These are phyloP conservation scores for Miltochrista miniata DNA, from an alignment of 2,888 invertebrate genomes.

Conservation along the genomic window DNA sequence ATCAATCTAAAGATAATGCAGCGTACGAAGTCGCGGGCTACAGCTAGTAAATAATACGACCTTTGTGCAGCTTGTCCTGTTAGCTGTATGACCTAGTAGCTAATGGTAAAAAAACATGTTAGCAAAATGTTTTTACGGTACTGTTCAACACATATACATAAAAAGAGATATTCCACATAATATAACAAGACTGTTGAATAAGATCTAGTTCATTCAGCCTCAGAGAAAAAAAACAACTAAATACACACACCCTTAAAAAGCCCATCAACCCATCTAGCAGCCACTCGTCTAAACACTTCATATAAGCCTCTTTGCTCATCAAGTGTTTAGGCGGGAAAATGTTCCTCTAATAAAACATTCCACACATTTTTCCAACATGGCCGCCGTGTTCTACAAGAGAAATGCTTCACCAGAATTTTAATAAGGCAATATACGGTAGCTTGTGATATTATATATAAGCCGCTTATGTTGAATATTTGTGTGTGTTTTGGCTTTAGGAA, in stretches of 20 bases:
- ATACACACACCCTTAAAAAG: not conserved
- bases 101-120: no score
- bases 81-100: no score
- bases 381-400: conserved; percentile 1
- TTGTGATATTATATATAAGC: not conserved
- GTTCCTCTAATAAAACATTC: conserved; percentile 24
- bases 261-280: conserved; percentile 23
- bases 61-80: no score
- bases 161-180: no score
- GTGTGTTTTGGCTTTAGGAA: not conserved
- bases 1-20: no score
- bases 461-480: not conserved
- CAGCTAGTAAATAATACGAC: no score
- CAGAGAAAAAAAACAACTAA: no score
- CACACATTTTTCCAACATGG: not conserved
- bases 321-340: conserved; percentile 29
- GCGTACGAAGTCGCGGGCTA: no score
- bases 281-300: conserved; percentile 32
- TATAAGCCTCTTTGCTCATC: conserved; percentile 21
- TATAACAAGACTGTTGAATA: no score
- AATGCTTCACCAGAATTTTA: conserved; percentile 9
- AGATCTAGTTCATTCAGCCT: no score
- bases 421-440: conserved; percentile 7
- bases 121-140: no score
- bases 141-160: no score